phyloP scores from a whole-genome alignment of 2,113 vertebrate genomes.

The Cochlearius cochlearius region DNA sequence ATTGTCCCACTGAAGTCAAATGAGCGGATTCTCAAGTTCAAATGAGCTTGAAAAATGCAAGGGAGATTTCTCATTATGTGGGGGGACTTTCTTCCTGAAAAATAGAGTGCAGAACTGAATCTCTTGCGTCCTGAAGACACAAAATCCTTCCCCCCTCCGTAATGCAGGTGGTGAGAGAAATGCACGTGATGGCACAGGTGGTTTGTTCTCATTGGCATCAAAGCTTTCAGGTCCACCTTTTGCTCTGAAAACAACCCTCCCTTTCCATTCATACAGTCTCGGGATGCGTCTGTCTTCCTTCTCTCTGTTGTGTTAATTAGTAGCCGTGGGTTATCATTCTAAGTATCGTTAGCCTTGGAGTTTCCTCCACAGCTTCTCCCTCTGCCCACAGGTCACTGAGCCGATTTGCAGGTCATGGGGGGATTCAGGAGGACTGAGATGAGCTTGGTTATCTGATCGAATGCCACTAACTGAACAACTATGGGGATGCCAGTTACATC shows the following conservation, averaged over 20 bases:
- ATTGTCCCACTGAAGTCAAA: slow-evolving; percentile 38
- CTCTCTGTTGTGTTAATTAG: not conserved
- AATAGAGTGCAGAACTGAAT: not conserved
- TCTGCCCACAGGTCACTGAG: not conserved
- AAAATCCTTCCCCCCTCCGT: not conserved
- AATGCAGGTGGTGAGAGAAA: not conserved
- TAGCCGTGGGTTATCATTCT: not conserved
- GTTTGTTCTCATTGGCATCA: not conserved
- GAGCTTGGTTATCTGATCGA: not conserved
- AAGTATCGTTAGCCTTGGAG: not conserved
- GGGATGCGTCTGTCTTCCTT: not conserved
- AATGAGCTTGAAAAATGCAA: slow-evolving; percentile 17
- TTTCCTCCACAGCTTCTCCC: not conserved
- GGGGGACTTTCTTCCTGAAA: not conserved
- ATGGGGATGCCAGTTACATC: not conserved
- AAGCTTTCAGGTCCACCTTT: not conserved
- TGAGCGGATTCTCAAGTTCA: slow-evolving; percentile 8
- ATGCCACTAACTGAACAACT: not conserved
- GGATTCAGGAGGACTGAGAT: not conserved
- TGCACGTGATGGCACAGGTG: not conserved
- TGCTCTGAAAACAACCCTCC: not conserved
- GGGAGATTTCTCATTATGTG: not conserved
- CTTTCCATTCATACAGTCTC: not conserved
- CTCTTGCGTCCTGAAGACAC: not conserved
- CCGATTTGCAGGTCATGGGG: not conserved